Conservation (phyloP, 2,888 invertebrate species). For the Eupithecia centaureata region DNA sequence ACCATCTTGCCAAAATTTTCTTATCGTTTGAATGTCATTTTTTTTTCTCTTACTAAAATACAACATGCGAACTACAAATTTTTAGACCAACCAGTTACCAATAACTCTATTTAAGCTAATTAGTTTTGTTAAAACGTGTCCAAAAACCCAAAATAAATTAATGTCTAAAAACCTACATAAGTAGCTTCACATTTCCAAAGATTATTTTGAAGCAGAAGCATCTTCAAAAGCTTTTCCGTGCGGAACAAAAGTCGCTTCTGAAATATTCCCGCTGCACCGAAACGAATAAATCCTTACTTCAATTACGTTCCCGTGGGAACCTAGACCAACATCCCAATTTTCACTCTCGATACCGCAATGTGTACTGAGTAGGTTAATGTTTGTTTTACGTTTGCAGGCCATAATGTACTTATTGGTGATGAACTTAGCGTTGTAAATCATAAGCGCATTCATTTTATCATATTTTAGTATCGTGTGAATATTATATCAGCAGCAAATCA, state of each 20-base stretch:
- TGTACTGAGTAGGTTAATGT: constrained; percentile 41
- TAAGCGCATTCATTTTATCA: not conserved
- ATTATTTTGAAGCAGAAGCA: not conserved
- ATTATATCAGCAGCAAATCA: not conserved
- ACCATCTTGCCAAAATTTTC: too few relatives aligned
- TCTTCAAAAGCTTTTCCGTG: not conserved
- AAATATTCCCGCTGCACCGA: constrained; percentile 45
- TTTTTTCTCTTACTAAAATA: too few relatives aligned
- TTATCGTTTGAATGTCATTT: too few relatives aligned
- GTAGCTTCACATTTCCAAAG: not conserved
- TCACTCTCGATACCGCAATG: constrained; percentile 64
- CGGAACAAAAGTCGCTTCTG: constrained; percentile 14
- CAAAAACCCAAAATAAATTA: not conserved
- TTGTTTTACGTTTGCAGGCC: constrained; percentile 26
- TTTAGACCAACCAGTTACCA: too few relatives aligned
- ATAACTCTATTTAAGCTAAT: not conserved
- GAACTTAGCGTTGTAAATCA: not conserved
- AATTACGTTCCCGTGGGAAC: constrained; percentile 72
- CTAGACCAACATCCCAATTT: constrained; percentile 71
- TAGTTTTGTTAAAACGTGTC: not conserved
- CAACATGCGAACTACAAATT: too few relatives aligned
- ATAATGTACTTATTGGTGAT: constrained; percentile 1
- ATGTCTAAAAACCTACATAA: not conserved
- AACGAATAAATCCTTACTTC: constrained; percentile 78
- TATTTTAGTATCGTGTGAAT: not conserved